Evolutionary conservation across 2,113 vertebrate genomes (phyloP), one percentile per base, ranked within the genome.

Genomic region (Peromyscus polionotus): DNA sequence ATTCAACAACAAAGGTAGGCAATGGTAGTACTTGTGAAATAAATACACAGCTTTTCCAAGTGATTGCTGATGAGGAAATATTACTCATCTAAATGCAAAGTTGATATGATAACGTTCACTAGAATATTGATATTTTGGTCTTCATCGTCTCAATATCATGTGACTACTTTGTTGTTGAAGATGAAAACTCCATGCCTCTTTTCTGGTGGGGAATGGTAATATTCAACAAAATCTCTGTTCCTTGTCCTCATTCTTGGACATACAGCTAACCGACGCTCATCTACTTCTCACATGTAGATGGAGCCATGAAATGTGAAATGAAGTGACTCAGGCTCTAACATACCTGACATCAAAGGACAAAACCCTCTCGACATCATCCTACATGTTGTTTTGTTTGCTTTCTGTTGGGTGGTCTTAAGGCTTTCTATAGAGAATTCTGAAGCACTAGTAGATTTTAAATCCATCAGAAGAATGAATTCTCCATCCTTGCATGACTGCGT

Each of bases 61-160:
- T 59, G 63, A 91, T 61, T 39, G 14, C 33, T 85, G 75, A 88
- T 68, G 76, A 76, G 17, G 11, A 77, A 42, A 65, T 26, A n/a
- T 67, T 63, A 57, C 17, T 68, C 42, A 7, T 72, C 11, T 83
- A 39, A 91, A 70, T 86, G 28, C 73, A 89, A 94, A 80, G 90
- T 76, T 79, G 36, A 33, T 39, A 59, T 80, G 63, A 83, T 63
- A 63, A 67, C 54, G 24, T n/a, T 85, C 4, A 90, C 72, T 59
- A 76, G 90, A 85, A 79, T 81, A 48, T 45, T 88, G 63, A 31
- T 90, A n/a, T 93, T 92, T 88, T 95, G 89, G 22, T 85, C 45
- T 84, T 76, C 33, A 84, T 39, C 9, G 24, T 57, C 63, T 88
- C 28, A 48, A 26, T 61, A 61, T 80, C 33, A 51, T 13, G 48